Conservation (phyloP, 23 tunicate species). For the Phallusia fumigata region DNA sequence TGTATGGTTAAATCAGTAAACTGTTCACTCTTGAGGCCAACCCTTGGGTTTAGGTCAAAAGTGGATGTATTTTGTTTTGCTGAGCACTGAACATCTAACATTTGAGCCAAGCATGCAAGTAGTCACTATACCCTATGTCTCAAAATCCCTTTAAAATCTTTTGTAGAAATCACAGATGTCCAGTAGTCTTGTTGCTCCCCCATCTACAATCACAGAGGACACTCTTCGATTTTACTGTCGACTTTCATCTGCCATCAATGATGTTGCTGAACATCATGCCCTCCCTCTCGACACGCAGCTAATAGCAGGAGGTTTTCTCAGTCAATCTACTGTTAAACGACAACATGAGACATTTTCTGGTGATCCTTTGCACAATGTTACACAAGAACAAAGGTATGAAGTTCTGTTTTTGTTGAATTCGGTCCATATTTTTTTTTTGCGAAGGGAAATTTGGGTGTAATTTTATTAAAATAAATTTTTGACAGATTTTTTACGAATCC, state of each 20-base stretch:
- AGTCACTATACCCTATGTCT: too few species aligned
- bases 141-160: neutral
- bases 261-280: slow-evolving; percentile 65
- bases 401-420: too few species aligned
- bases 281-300: slow-evolving; percentile 36
- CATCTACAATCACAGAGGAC: slow-evolving; percentile 14
- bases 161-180: neutral
- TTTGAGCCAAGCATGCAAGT: too few species aligned
- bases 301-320: slow-evolving; percentile 19
- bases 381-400: slow-evolving; percentile 51
- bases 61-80: too few species aligned
- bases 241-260: slow-evolving; percentile 48
- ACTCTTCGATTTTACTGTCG: slow-evolving; percentile 48
- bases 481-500: too few species aligned
- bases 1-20: too few species aligned
- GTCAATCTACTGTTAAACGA: slow-evolving; percentile 26
- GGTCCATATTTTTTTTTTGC: too few species aligned
- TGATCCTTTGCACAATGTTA: slow-evolving; percentile 46
- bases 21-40: too few species aligned
- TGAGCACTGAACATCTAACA: too few species aligned
- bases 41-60: too few species aligned
- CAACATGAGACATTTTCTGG: slow-evolving; percentile 26
- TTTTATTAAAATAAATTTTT: too few species aligned
- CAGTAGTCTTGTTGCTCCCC: neutral
- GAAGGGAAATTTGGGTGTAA: too few species aligned